Percentiles rank a stretch among this genome's conserved stretches.
Evolutionary conservation across 2,888 invertebrate genomes (phyloP).

Genomic region (Seira sanloemensis): DNA sequence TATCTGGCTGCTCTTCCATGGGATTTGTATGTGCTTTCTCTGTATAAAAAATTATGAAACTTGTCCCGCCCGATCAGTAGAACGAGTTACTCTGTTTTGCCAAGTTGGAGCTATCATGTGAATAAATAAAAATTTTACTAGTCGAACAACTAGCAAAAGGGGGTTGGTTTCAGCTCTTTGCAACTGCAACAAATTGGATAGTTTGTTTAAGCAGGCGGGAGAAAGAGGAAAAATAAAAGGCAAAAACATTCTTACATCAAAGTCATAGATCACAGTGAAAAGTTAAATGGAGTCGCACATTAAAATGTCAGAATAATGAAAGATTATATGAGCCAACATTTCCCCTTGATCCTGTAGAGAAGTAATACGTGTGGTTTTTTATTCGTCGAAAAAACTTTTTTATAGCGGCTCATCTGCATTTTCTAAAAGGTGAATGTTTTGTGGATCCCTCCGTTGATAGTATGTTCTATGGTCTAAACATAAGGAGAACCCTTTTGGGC

Average conservation of each 20-base stretch:
- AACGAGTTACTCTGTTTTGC: too few relatives aligned
- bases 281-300: conserved; percentile 29
- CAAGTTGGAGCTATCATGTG: too few relatives aligned
- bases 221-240: background rate
- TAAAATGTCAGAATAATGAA: conserved; percentile 31
- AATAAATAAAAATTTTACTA: background rate
- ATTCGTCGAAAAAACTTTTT: background rate
- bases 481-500: background rate
- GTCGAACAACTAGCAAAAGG: background rate
- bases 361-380: background rate
- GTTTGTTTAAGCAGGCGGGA: background rate
- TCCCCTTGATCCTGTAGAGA: background rate
- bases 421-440: background rate
- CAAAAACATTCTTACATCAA: conserved; percentile 7
- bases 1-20: background rate
- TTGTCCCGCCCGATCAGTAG: background rate
- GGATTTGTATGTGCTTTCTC: background rate
- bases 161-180: background rate
- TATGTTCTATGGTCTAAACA: background rate
- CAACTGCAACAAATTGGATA: background rate
- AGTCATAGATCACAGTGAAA: conserved; percentile 33
- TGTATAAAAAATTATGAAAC: background rate
- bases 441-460: background rate
- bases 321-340: conserved; percentile 1
- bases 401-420: background rate